Evolutionary conservation across 2,113 vertebrate species (phyloP), one percentile per base, ranked within the genome.

Genomic region (Pelusios castaneus): DNA sequence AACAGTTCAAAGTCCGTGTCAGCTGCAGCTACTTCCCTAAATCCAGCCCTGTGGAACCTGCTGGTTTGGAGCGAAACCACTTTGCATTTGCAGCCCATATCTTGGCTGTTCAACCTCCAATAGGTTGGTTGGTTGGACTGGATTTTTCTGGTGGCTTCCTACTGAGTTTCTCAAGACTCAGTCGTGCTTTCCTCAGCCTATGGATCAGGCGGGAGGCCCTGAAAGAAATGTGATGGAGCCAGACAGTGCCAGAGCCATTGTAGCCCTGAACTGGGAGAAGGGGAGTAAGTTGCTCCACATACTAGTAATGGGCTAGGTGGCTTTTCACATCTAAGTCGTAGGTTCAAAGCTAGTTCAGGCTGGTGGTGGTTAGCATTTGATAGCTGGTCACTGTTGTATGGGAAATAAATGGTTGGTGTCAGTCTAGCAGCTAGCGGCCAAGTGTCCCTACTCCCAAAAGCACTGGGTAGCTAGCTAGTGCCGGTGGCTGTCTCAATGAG

Each of bases 191-290:
- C 22, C 45, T 76, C 41, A 45, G 25, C 13, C 13, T 41, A 45
- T 29, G 22, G 24, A 13, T 25, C 73, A 29, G 43, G 0, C 58
- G 88, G 58, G 19, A 92, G 13, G 12, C 85, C 12, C 58, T n/a
- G 19, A 45, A 45, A 45, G 41, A 52, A 87, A 92, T 77, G 58
- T 88, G 3, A 19, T 79, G 29, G 10, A 75, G 9, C 43, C 21
- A 45, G 92, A 43, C 34, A 25, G 34, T 1, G 3, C 67, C 83
- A 90, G 31, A 91, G 51, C 4, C 3, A 8, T 82, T 17, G 38
- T 22, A 47, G 47, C 5, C 0, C 0, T 0, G 34, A 21, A 41
- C 21, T 16, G 43, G 90, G 38, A 7, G 0, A 0, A 2, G 4
- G 34, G n/a, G 85, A 25, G 10, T 38, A 12, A 2, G 31, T 19